Base-by-base conservation (phyloP, 2,797 vertebrate genomes). In the Caiman crocodilus region DNA sequence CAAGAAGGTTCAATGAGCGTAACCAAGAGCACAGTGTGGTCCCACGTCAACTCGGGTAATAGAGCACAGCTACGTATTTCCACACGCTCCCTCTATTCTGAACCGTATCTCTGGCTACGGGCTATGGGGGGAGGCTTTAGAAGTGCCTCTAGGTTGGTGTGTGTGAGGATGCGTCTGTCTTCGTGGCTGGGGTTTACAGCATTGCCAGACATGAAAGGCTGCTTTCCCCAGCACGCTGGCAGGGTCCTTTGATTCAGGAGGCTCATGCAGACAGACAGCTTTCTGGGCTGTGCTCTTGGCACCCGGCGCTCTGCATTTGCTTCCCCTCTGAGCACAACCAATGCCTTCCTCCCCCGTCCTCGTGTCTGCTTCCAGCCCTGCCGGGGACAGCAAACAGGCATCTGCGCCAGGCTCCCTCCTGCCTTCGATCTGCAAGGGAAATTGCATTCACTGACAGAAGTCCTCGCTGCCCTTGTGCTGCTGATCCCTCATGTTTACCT, bases 371-470 rank as follows among this genome's bases (percentile, higher is more conserved):
- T 56, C 63, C 42, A 5, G 21, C 57, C 57, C n/a, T 58, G 84
- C 56, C 56, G 56, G 59, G 17, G 21, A 3, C 26, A 26, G 21
- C 50, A 26, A 82, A 0, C 0, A 0, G 67, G 76, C 26, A 8
- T 50, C 2, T 4, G 1, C 32, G 4, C 14, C 80, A 57, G 83
- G 59, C 58, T 21, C 3, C 79, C 75, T n/a, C 26, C 18, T 79
- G 42, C 21, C 50, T 35, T 9, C 0, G 2, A 0, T 0, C 6
- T 73, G 76, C 79, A 13, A 64, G 26, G n/a, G 60, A 21, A 50
- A 10, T 35, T 5, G 77, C 79, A 82, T 28, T 9, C 28, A 15
- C 20, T 89, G 78, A 76, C 73, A 85, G 85, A 4, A 12, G 0
- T 21, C 79, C 88, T 59, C 2, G 2, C 35, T 87, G 79, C 84